Percentiles rank a stretch among this genome's conserved stretches.
Conservation (phyloP, 2,113 vertebrate genomes). For the Epinephelus lanceolatus region DNA sequence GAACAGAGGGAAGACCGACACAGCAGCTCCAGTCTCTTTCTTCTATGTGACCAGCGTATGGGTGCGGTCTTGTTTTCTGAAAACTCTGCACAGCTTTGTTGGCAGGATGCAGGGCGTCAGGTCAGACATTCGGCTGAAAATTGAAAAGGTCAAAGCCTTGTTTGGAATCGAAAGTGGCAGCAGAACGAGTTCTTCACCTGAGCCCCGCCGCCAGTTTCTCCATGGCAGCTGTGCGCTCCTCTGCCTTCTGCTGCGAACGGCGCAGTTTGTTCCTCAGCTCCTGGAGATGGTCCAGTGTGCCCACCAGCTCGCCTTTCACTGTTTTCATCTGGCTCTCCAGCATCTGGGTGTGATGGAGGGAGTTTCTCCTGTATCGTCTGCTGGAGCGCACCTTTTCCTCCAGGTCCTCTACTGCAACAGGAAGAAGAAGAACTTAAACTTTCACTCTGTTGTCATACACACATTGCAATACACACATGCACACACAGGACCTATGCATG, state of each 20-base stretch:
- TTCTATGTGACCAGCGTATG: not conserved
- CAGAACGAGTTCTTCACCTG: conserved; percentile 81
- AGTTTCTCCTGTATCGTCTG: conserved; percentile 86
- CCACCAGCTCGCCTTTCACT: conserved; percentile 88
- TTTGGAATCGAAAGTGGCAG: not conserved
- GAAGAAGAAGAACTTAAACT: not conserved
- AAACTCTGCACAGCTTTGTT: not conserved
- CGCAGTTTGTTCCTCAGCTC: conserved; percentile 88
- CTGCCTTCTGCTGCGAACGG: conserved; percentile 89
- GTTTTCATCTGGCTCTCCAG: conserved; percentile 91
- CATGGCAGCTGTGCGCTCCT: conserved; percentile 88
- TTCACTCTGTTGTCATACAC: too few relatives aligned
- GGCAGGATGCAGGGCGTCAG: not conserved
- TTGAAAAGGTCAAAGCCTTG: not conserved
- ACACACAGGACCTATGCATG: not conserved
- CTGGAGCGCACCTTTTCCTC: conserved; percentile 91
- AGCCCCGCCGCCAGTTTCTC: conserved; percentile 90
- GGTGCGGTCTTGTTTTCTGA: not conserved
- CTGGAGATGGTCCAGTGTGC: conserved; percentile 88
- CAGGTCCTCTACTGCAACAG: conserved; percentile 86
- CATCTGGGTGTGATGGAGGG: conserved; percentile 88
- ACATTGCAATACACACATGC: too few relatives aligned
- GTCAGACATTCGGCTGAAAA: not conserved
- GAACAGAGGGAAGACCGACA: not conserved
- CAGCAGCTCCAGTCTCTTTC: conserved; percentile 22